Evolutionary conservation across 2,888 invertebrate genomes (phyloP), one percentile per base, ranked within the genome.

Genomic region (Cryptocephalus moraei): DNA sequence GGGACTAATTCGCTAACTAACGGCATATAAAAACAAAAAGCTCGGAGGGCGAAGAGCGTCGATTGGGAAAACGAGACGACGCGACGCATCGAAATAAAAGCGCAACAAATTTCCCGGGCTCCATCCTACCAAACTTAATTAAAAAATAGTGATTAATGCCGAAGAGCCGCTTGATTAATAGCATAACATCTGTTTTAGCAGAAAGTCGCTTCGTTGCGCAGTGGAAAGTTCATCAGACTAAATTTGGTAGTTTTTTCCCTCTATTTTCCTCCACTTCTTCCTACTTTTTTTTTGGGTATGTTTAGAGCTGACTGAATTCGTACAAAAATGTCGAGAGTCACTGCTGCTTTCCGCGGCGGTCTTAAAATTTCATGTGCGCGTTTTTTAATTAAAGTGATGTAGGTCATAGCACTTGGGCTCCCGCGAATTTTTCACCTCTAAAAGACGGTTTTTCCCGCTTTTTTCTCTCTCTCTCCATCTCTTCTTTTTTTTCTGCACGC

Each of bases 331-430:
- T 31, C 36, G n/a, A 32, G 41, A 31, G 46, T 41, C 12, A 39
- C 38, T 14, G 14, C 43, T 14, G 22, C 32, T 39, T 44, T 34
- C 42, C 42, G 49, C 48, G 32, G 22, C 6, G 39, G 44, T 46
- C 50, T 51, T 51, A 53, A 51, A 53, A 49, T 49, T 51, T 41
- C 50, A 43, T 41, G 51, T 51, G 42, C 46, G 48, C 48, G 43
- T 49, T 48, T 53, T 53, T 53, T 53, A 53, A 53, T 53, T 53
- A 53, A 51, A 51, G 49, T 49, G 45, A 53, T 53, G 44, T 53
- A 51, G 53, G 53, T 53, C 53, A 49, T 36, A 43, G 44, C 44
- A 47, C 50, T 49, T 49, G 45, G 47, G 49, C 43, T 45, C 41
- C 49, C 46, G 40, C 48, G 36, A 36, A 40, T 32, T 48, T 52